A percentile compares a stretch with the other conserved stretches of the same genome.
Evolutionary conservation across 2,113 vertebrate species (phyloP).

Genomic region (Rattus norvegicus): DNA sequence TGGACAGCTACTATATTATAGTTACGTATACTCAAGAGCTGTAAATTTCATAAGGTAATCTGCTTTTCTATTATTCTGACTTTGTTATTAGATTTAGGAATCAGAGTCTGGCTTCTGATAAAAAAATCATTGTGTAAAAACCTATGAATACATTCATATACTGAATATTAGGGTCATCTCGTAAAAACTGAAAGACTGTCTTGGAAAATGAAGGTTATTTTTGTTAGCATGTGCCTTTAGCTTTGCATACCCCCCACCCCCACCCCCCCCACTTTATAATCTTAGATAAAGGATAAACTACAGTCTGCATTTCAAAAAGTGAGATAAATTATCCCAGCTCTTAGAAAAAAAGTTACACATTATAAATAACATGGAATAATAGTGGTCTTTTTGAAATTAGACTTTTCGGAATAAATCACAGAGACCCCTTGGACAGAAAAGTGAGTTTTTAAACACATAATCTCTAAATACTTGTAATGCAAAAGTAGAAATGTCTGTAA

Average conservation of each 20-base stretch:
- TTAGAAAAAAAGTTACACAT: constrained; percentile 86
- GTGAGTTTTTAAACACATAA: constrained; percentile 84
- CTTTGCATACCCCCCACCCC: constrained; percentile 74
- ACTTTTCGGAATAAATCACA: constrained; percentile 87
- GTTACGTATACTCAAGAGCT: constrained; percentile 88
- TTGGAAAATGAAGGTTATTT: constrained; percentile 86
- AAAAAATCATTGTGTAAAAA: constrained; percentile 89
- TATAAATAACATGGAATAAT: constrained; percentile 90
- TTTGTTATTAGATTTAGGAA: constrained; percentile 90
- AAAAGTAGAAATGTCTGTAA: constrained; percentile 89
- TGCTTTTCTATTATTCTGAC: constrained; percentile 87
- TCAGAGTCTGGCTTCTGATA: constrained; percentile 88
- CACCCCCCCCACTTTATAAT: constrained; percentile 74
- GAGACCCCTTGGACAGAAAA: constrained; percentile 86
- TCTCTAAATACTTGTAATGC: constrained; percentile 85
- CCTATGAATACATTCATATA: constrained; percentile 89
- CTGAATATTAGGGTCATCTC: constrained; percentile 89
- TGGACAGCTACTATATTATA: constrained; percentile 87
- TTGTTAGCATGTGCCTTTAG: constrained; percentile 86
- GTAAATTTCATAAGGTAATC: constrained; percentile 90
- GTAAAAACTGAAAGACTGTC: constrained; percentile 87
- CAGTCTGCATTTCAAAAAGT: constrained; percentile 88
- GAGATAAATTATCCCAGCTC: constrained; percentile 86
- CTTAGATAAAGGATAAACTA: constrained; percentile 82
- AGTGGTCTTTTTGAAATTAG: constrained; percentile 85